phyloP scores from a whole-genome alignment of 2,888 invertebrate species.

The Nezara viridula region DNA sequence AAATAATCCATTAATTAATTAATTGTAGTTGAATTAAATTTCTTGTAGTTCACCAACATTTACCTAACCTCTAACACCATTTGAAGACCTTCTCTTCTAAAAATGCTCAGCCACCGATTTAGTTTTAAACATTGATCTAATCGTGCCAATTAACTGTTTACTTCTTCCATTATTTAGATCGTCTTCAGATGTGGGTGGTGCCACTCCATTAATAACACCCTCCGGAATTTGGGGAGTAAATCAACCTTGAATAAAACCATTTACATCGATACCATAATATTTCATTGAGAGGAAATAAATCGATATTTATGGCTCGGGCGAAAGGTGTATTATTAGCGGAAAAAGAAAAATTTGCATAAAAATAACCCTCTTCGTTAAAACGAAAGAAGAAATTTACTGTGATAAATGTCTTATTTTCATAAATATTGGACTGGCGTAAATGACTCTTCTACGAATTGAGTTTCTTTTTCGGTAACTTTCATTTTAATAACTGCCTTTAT shows the following conservation, averaged over 20 bases:
- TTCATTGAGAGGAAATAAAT: conserved; percentile 6
- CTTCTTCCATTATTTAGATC: background rate
- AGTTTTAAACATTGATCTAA: background rate
- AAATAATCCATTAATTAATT: too few species aligned
- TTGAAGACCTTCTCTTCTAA: background rate
- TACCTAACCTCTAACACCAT: too few species aligned
- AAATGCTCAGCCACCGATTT: background rate
- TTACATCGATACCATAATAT: conserved; percentile 6
- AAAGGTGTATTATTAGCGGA: conserved; percentile 7
- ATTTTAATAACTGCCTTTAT: background rate
- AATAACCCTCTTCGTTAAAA: background rate
- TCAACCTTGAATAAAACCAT: background rate
- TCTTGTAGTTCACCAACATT: too few species aligned
- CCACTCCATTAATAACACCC: background rate
- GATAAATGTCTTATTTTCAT: conserved; percentile 30
- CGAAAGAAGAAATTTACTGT: background rate
- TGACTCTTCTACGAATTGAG: background rate
- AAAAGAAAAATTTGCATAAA: conserved; percentile 11
- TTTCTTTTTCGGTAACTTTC: background rate
- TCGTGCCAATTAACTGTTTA: background rate
- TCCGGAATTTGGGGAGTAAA: background rate
- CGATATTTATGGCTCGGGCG: conserved; percentile 23
- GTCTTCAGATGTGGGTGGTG: background rate
- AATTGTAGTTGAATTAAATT: too few species aligned
- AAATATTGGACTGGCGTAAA: background rate